These are phyloP conservation scores for Barypeithes pellucidus DNA, from an alignment of 2,888 invertebrate species.

Conservation along the genomic window DNA sequence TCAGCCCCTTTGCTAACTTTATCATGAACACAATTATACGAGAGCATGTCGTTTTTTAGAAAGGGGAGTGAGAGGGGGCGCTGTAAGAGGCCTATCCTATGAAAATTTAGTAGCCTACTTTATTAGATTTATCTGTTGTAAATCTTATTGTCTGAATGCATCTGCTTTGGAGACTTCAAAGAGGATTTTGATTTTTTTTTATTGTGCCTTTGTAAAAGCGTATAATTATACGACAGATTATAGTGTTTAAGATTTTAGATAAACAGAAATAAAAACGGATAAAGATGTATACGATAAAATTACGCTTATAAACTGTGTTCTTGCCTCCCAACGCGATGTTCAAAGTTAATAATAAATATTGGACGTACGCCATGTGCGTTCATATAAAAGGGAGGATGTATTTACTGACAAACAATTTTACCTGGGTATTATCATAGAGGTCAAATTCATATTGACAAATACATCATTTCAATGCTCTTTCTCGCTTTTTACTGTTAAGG, in stretches of 20 bases:
- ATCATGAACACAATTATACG: conserved; percentile 51
- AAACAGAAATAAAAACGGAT: conserved; percentile 35
- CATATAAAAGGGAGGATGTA: too few species aligned
- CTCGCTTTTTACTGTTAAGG: too few species aligned
- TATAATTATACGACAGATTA: conserved; percentile 51
- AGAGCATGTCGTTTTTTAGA: conserved; percentile 40
- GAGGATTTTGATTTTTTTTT: conserved; percentile 53
- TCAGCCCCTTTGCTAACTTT: conserved; percentile 40
- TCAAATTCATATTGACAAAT: too few species aligned
- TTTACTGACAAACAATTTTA: too few species aligned
- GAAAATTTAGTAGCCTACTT: conserved; percentile 63
- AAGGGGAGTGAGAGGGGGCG: conserved; percentile 59
- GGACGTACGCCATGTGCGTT: too few species aligned
- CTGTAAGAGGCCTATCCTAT: conserved; percentile 55
- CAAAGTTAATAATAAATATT: background rate
- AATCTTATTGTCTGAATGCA: conserved; percentile 63
- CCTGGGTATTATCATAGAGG: too few species aligned
- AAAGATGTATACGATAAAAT: conserved; percentile 19
- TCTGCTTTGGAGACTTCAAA: conserved; percentile 56
- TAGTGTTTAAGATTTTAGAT: conserved; percentile 52
- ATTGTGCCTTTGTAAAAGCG: conserved; percentile 38
- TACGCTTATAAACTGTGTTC: background rate
- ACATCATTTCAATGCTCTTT: too few species aligned
- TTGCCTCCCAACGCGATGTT: background rate
- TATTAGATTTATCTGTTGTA: conserved; percentile 63